These are phyloP conservation scores for Ciconia maguari DNA, from an alignment of 2,113 vertebrate genomes.

Conservation along the genomic window DNA sequence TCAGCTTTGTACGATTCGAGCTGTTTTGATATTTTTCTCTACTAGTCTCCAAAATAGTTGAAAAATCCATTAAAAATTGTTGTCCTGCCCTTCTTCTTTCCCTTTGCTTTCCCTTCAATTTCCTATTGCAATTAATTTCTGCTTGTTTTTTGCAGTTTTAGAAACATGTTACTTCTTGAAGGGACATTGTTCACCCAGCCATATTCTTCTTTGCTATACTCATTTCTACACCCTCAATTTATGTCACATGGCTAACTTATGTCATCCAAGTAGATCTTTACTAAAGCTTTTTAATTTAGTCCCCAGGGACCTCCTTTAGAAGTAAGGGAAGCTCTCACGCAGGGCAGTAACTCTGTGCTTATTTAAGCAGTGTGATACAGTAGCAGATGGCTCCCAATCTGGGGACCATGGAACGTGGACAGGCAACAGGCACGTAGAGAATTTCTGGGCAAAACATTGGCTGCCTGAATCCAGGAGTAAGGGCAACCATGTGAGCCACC, in stretches of 20 bases:
- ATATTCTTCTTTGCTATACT: background rate
- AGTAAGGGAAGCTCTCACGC: background rate
- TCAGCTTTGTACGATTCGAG: background rate
- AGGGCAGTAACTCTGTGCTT: background rate
- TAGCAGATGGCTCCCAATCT: background rate
- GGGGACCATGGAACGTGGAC: accelerated
- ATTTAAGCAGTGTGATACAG: background rate
- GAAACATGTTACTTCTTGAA: background rate
- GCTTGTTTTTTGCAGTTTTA: background rate
- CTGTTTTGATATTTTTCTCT: background rate
- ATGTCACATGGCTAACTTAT: background rate
- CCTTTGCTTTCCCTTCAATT: background rate
- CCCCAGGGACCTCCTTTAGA: background rate
- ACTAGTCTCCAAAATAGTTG: background rate
- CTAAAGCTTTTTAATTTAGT: background rate
- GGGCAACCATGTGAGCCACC: background rate
- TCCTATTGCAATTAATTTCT: background rate
- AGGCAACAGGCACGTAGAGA: background rate
- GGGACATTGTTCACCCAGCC: accelerated
- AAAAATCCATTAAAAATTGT: background rate
- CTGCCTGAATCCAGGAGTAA: background rate
- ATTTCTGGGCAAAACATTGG: background rate
- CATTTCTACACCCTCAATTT: background rate
- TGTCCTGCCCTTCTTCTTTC: background rate
- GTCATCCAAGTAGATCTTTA: background rate